Conservation (phyloP, 2,113 vertebrate genomes). For the Xerus inauris region DNA sequence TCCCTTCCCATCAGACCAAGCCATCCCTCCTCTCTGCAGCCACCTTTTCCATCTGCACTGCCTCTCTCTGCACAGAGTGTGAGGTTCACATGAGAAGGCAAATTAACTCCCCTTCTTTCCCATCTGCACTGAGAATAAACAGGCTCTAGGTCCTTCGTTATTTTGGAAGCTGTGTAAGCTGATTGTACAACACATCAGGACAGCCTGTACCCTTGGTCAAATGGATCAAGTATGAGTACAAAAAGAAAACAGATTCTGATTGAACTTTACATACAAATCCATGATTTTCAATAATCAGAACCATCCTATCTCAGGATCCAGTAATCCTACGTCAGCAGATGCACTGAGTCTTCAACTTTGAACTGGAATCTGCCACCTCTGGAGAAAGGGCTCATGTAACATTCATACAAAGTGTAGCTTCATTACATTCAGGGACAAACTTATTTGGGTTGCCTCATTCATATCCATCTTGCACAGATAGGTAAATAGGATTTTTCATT, state of each 20-base stretch:
- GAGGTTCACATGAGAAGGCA: not conserved
- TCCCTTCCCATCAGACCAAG: not conserved
- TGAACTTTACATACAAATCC: not conserved
- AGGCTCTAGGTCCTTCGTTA: not conserved
- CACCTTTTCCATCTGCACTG: not conserved
- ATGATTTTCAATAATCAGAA: conserved; percentile 26
- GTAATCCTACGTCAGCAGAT: not conserved
- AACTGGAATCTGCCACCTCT: not conserved
- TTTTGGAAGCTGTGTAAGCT: not conserved
- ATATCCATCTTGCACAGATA: not conserved
- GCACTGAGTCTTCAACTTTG: not conserved
- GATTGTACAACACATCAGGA: not conserved
- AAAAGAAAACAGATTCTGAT: not conserved
- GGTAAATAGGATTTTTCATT: not conserved
- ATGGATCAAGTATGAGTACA: not conserved
- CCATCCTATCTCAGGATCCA: not conserved
- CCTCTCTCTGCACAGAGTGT: not conserved
- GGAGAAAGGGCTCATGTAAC: not conserved
- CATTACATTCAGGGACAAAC: not conserved
- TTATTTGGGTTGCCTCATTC: not conserved
- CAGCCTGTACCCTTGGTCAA: not conserved
- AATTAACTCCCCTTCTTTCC: not conserved
- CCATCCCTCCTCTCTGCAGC: not conserved
- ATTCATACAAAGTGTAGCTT: not conserved
- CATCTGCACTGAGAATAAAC: not conserved